These are phyloP conservation scores for Danio albolineatus DNA, from an alignment of 2,797 vertebrate genomes.

Conservation along the genomic window DNA sequence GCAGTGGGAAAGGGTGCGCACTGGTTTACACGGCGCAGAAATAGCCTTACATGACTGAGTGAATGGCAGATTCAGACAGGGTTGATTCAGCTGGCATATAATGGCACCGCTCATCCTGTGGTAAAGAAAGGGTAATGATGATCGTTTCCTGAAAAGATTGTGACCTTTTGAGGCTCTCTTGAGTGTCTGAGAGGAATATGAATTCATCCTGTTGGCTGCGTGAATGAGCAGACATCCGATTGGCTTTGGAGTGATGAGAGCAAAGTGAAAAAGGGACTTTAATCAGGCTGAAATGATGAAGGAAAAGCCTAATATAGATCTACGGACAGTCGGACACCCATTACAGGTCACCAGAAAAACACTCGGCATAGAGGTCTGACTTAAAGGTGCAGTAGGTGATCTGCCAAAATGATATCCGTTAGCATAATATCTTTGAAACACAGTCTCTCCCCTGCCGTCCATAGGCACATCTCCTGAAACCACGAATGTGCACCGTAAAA, in stretches of 20 bases:
- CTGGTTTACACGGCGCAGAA: conserved; percentile 24
- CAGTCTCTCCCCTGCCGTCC: too few relatives aligned
- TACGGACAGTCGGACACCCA: not conserved
- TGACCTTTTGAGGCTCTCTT: conserved; percentile 57
- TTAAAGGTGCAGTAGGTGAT: too few relatives aligned
- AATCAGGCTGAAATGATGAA: conserved; percentile 50
- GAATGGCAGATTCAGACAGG: conserved; percentile 29
- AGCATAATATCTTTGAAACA: too few relatives aligned
- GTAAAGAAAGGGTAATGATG: conserved; percentile 54
- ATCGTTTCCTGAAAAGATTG: conserved; percentile 58
- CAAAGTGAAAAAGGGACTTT: conserved; percentile 41
- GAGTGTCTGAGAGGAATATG: conserved; percentile 52
- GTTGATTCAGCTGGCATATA: conserved; percentile 51
- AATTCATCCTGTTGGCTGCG: conserved; percentile 51
- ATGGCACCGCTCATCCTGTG: conserved; percentile 49
- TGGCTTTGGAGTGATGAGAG: conserved; percentile 47
- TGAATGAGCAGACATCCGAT: conserved; percentile 46
- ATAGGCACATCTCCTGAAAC: too few relatives aligned
- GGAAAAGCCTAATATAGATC: conserved; percentile 51
- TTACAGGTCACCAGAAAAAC: conserved; percentile 20
- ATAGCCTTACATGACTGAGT: conserved; percentile 38
- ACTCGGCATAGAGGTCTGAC: not conserved
- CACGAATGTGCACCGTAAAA: too few relatives aligned
- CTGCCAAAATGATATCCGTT: too few relatives aligned
- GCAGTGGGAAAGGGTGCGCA: conserved; percentile 15